These are phyloP conservation scores for Rhogogaster chlorosoma DNA, from an alignment of 2,888 invertebrate species.

Conservation along the genomic window DNA sequence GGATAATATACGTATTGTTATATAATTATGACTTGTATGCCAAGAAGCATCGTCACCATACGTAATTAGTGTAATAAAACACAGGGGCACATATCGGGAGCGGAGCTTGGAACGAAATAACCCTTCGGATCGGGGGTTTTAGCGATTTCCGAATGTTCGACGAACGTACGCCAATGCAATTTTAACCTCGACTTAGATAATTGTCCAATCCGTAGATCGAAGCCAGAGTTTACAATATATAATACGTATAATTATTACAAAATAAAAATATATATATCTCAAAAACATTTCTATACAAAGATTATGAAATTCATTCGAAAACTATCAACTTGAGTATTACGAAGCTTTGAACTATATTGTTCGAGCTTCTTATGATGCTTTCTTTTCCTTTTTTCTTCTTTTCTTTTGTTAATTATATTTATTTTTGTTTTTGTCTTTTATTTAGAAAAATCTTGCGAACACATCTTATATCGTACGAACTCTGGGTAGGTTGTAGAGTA, in stretches of 20 bases:
- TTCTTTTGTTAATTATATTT: not conserved
- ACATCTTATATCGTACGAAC: not conserved
- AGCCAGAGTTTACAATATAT: not conserved
- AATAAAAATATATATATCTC: constrained; percentile 15
- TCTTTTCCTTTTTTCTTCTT: not conserved
- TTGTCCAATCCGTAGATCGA: not conserved
- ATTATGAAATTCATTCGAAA: constrained; percentile 7
- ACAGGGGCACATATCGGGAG: not conserved
- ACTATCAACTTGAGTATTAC: constrained; percentile 4
- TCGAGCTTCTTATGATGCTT: not conserved
- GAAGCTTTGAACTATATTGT: not conserved
- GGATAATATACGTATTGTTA: not conserved
- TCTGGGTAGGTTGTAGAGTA: not conserved
- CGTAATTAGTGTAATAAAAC: not conserved
- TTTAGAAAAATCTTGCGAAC: constrained; percentile 8
- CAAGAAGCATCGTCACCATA: not conserved
- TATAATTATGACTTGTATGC: not conserved
- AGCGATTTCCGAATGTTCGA: not conserved
- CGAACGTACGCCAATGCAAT: not conserved
- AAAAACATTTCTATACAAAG: not conserved
- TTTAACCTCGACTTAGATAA: not conserved
- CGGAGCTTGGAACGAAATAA: not conserved
- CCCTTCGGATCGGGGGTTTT: not conserved
- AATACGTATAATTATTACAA: not conserved
- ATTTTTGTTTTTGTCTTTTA: not conserved